Percentiles rank a stretch among this genome's conserved stretches.
phyloP scores from a whole-genome alignment of 1,140 invertebrate genomes.

The Drosophila gunungcola region DNA sequence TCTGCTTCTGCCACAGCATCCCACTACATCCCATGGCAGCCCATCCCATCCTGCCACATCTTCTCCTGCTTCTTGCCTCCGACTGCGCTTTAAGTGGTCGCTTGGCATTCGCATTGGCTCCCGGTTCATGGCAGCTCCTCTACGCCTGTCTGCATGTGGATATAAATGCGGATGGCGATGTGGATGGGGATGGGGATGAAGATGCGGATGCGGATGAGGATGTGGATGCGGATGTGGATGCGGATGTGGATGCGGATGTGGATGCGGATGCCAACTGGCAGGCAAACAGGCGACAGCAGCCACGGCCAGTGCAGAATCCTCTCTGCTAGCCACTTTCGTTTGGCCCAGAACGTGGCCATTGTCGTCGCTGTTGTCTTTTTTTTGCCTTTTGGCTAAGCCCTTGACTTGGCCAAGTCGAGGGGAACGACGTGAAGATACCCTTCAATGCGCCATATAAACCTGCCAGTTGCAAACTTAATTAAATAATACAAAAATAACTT shows the following conservation, averaged over 20 bases:
- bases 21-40: neutral
- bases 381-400: slow-evolving; percentile 52
- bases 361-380: slow-evolving; percentile 25
- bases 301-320: slow-evolving; percentile 51
- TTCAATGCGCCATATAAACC: no score
- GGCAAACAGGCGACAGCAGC: slow-evolving; percentile 30
- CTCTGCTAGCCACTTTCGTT: slow-evolving; percentile 50
- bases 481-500: no score
- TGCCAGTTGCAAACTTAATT: no score
- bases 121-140: slow-evolving; percentile 38
- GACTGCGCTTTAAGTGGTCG: slow-evolving; percentile 62
- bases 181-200: slow-evolving; percentile 39
- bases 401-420: slow-evolving; percentile 12
- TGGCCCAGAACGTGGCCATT: slow-evolving; percentile 57
- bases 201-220: slow-evolving; percentile 27
- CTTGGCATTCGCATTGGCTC: slow-evolving; percentile 58
- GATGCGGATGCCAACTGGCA: slow-evolving; percentile 57
- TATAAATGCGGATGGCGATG: slow-evolving; percentile 28
- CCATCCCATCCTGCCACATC: slow-evolving; percentile 4
- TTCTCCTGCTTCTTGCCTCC: slow-evolving; percentile 20
- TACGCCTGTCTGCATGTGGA: slow-evolving; percentile 29
- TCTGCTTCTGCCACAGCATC: slow-evolving; percentile 1
- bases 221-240: slow-evolving; percentile 34
- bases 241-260: slow-evolving; percentile 29
- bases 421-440: slow-evolving; percentile 11